Evolutionary conservation across 2,113 vertebrate species (phyloP), one percentile per base, ranked within the genome.

Genomic region (Microcebus tavaratra): DNA sequence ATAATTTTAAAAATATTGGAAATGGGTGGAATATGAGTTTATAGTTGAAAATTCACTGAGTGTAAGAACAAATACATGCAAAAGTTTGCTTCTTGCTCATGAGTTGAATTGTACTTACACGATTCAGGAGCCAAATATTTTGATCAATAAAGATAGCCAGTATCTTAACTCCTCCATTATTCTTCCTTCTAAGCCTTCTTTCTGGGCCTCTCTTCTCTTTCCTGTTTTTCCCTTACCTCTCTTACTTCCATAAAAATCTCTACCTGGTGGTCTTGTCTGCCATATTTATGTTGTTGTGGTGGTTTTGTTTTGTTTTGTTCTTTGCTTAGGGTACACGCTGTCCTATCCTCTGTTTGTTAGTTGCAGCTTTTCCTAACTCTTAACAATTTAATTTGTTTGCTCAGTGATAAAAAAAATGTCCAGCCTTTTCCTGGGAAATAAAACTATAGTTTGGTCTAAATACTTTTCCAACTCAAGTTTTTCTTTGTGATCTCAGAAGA

Each of bases 21-120:
- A 87, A 76, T 97, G 65, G n/a, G 89, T 87, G 17, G 13, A 79
- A 14, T 80, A 25, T 61, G 61, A 53, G 1, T 88, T 76, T 75
- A 96, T 88, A 84, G 45, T 48, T 97, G 55, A 93, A 96, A 87
- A 82, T 92, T 92, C 39, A 45, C 53, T 48, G 34, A 15, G 2
- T 80, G 7, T 72, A 78, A 96, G 65, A 88, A 81, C 82, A 97
- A 65, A 91, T 83, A 65, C 4, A 50, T 73, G 31, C 9, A 68
- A 53, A 94, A 45, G 31, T 21, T 94, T 95, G 67, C 36, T 67
- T 89, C 78, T 81, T 92, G 59, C 14, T 14, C 27, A 34, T 67
- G 31, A 34, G 63, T 63, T 29, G 27, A 63, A 12, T 63, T 63
- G 61, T 63, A 29, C 61, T 63, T 63, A 63, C 5, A 6, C 5